A percentile compares a stretch with the other conserved stretches of the same genome.
These are phyloP conservation scores for Galagoides demidoff DNA, from an alignment of 2,797 vertebrate genomes.

Conservation along the genomic window DNA sequence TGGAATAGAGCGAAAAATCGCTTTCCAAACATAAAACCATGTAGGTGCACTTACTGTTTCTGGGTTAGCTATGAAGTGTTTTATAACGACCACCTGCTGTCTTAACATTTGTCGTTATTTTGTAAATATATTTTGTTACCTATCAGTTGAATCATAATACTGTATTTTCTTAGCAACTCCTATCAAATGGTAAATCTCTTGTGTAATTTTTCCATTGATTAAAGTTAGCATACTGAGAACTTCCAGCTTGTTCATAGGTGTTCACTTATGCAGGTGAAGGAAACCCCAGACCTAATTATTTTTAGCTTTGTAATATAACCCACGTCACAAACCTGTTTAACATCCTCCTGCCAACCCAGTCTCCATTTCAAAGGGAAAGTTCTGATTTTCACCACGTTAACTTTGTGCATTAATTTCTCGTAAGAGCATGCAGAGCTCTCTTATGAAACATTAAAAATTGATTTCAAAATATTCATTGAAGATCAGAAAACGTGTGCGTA, in stretches of 20 bases:
- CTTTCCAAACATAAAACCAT: conserved; percentile 99
- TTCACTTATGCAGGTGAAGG: conserved; percentile 86
- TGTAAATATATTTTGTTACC: conserved; percentile 56
- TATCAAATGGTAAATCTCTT: conserved; percentile 63
- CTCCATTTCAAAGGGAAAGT: conserved; percentile 81
- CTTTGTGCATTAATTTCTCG: conserved; percentile 74
- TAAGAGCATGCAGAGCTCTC: conserved; percentile 72
- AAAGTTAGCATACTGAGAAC: conserved; percentile 64
- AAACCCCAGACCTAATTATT: conserved; percentile 83
- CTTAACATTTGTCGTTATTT: conserved; percentile 56
- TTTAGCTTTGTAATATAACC: conserved; percentile 88
- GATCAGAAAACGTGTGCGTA: conserved; percentile 78
- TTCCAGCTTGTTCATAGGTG: conserved; percentile 78
- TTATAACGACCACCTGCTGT: not conserved
- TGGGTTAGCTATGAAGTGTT: conserved; percentile 34
- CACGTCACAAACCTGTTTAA: conserved; percentile 82
- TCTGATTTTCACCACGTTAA: conserved; percentile 13
- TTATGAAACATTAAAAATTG: conserved; percentile 69
- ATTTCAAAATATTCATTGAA: conserved; percentile 73
- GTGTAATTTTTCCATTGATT: conserved; percentile 66
- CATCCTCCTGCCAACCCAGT: conserved; percentile 76
- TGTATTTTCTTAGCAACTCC: conserved; percentile 12
- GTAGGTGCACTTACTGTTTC: conserved; percentile 87
- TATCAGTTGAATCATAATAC: conserved; percentile 66
- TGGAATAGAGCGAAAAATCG: conserved; percentile 99